These are phyloP conservation scores for Epinotia brunnichana DNA, from an alignment of 2,888 invertebrate genomes.

Conservation along the genomic window DNA sequence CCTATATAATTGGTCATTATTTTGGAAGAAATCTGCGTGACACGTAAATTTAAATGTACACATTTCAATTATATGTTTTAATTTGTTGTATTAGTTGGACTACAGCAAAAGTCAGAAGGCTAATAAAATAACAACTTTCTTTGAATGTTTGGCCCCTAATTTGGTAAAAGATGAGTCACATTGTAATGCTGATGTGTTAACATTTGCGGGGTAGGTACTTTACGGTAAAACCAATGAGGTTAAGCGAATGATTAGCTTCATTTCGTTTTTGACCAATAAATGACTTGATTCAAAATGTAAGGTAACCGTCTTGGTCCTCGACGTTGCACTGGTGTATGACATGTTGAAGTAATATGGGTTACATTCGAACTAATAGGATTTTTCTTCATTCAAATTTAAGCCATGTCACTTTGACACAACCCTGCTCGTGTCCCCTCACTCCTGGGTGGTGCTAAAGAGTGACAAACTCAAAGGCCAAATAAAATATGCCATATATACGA, in stretches of 20 bases:
- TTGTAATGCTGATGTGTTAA: constrained; percentile 60
- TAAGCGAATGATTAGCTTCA: neutral
- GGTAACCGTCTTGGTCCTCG: too few species aligned
- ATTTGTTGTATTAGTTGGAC: neutral
- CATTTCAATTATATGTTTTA: neutral
- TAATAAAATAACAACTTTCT: constrained; percentile 63
- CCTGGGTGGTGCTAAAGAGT: too few species aligned
- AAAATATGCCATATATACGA: too few species aligned
- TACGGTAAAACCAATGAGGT: neutral
- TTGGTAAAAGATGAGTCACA: constrained; percentile 60
- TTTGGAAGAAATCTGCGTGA: neutral
- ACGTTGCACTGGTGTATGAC: too few species aligned
- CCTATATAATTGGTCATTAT: constrained; percentile 1
- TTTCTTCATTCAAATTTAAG: too few species aligned
- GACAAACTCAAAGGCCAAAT: too few species aligned
- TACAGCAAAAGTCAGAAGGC: neutral
- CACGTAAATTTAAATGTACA: too few species aligned
- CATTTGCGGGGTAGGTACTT: constrained; percentile 2
- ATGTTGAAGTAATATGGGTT: too few species aligned
- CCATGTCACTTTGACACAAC: too few species aligned
- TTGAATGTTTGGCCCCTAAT: constrained; percentile 65
- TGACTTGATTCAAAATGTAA: neutral
- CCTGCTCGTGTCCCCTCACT: too few species aligned
- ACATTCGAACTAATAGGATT: too few species aligned
- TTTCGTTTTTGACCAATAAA: neutral